Percentiles rank a stretch among this genome's conserved stretches.
phyloP scores from a whole-genome alignment of 2,113 vertebrate genomes.

The Athene cunicularia region DNA sequence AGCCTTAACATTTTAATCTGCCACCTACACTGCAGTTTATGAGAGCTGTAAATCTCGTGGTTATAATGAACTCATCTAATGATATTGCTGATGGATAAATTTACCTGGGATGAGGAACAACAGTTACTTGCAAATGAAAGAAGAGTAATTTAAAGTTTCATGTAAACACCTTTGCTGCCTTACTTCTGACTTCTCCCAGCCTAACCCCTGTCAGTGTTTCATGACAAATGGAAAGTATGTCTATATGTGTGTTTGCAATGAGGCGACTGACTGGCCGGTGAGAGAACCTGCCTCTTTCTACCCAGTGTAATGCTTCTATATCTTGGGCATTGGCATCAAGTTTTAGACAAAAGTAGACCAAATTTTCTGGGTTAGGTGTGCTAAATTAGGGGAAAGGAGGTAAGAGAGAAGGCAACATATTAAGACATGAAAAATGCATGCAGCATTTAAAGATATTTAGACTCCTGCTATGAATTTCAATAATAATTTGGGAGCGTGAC shows the following conservation, averaged over 20 bases:
- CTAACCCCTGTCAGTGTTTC: constrained; percentile 45
- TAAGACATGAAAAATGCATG: background rate
- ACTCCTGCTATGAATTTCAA: constrained; percentile 10
- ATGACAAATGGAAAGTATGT: constrained; percentile 57
- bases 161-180: constrained; percentile 58
- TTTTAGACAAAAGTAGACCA: background rate
- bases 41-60: constrained; percentile 65
- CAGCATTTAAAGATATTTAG: background rate
- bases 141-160: constrained; percentile 62
- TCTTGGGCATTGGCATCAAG: background rate
- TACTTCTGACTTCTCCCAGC: constrained; percentile 47
- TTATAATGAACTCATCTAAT: constrained; percentile 73
- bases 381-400: background rate
- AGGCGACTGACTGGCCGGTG: background rate
- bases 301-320: background rate
- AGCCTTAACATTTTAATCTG: constrained; percentile 71
- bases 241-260: background rate
- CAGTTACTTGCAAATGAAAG: constrained; percentile 66
- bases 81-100: constrained; percentile 72
- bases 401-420: background rate
- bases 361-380: background rate
- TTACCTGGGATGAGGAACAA: constrained; percentile 53
- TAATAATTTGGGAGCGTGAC: constrained; percentile 52
- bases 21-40: constrained; percentile 72
- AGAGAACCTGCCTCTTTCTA: background rate